phyloP scores from a whole-genome alignment of 2,113 vertebrate genomes.

The Tricholaema leucomelas region DNA sequence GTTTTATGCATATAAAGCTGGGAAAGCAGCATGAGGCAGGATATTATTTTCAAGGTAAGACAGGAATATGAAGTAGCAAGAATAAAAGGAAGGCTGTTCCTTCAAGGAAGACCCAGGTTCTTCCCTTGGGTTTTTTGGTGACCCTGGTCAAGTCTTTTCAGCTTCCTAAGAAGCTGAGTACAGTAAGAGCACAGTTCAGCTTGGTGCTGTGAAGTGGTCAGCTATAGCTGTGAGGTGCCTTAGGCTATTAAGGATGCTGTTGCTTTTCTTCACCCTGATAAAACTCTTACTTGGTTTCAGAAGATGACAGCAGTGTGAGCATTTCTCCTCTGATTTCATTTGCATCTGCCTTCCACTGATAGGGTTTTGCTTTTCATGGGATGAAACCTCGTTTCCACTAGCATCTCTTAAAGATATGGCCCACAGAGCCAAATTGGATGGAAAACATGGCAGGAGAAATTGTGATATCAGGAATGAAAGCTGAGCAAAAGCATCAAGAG shows the following conservation, averaged over 20 bases:
- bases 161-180: neutral
- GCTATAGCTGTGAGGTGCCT: neutral
- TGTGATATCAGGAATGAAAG: neutral
- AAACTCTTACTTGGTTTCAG: neutral
- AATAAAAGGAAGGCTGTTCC: neutral
- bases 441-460: neutral
- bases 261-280: neutral
- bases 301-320: neutral
- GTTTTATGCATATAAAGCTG: neutral
- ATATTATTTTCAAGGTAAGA: neutral
- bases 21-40: neutral
- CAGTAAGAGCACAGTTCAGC: neutral
- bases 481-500: neutral
- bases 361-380: neutral
- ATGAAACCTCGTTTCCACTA: neutral
- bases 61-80: neutral
- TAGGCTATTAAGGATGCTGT: fast-evolving
- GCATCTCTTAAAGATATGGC: neutral
- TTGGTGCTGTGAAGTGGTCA: neutral
- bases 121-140: neutral
- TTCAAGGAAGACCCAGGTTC: neutral
- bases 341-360: neutral
- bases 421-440: neutral
- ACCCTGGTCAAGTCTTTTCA: neutral
- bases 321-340: neutral